Conservation (phyloP, 2,888 invertebrate genomes). For the Andrena dorsata region DNA sequence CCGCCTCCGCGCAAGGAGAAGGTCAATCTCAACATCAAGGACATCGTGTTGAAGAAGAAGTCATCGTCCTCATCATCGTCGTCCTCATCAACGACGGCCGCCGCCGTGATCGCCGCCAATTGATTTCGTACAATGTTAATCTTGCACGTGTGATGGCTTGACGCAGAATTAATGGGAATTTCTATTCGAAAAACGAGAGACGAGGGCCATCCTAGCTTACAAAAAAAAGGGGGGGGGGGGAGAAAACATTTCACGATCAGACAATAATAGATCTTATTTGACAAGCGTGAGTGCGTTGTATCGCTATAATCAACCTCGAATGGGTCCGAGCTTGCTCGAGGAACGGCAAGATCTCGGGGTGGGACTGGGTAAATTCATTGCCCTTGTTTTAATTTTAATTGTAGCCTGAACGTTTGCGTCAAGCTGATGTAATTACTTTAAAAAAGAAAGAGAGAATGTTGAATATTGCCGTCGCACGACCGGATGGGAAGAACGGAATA, state of each 20-base stretch:
- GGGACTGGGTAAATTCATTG: background rate
- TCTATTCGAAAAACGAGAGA: background rate
- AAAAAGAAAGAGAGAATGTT: background rate
- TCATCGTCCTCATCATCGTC: slow-evolving; percentile 77
- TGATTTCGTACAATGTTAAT: slow-evolving; percentile 63
- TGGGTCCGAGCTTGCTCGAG: background rate
- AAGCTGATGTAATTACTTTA: background rate
- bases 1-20: slow-evolving; percentile 92
- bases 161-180: slow-evolving; percentile 25
- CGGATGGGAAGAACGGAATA: background rate
- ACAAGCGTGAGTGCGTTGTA: background rate
- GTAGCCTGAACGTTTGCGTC: background rate
- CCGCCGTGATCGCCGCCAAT: slow-evolving; percentile 81
- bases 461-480: background rate
- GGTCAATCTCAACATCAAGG: slow-evolving; percentile 92
- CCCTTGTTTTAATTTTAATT: slow-evolving; percentile 1
- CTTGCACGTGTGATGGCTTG: slow-evolving; percentile 15
- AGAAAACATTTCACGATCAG: background rate
- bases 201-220: background rate
- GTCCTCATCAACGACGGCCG: slow-evolving; percentile 73
- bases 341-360: background rate
- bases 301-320: background rate
- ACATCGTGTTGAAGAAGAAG: slow-evolving; percentile 90
- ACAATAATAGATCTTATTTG: slow-evolving; percentile 16
- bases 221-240: no score